Evolutionary conservation across 2,888 invertebrate species (phyloP).

Genomic region (Drosophila suboccidentalis): DNA sequence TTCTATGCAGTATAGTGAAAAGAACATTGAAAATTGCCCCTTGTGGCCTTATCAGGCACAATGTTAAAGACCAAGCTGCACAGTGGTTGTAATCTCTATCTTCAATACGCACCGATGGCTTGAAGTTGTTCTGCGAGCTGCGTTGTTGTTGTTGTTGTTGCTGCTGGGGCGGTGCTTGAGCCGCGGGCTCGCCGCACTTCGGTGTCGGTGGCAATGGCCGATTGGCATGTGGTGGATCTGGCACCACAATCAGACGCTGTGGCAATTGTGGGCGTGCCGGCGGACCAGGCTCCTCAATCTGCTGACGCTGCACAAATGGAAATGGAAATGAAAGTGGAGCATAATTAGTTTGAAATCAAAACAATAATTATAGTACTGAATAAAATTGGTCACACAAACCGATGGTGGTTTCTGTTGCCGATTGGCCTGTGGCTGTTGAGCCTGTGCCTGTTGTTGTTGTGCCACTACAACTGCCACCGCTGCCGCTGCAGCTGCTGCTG

Average conservation of each 20-base stretch:
- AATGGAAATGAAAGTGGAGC: not conserved
- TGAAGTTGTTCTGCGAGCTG: conserved; percentile 94
- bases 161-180: conserved; percentile 86
- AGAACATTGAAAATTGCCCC: conserved; percentile 8
- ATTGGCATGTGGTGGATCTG: conserved; percentile 91
- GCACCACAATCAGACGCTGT: conserved; percentile 96
- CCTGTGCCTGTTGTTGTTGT: conserved; percentile 84
- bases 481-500: conserved; percentile 86
- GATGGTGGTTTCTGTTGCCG: conserved; percentile 86
- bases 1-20: conserved; percentile 4
- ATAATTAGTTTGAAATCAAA: not conserved
- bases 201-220: conserved; percentile 86
- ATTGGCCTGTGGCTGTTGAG: conserved; percentile 88
- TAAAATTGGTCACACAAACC: conserved; percentile 67
- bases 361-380: not conserved
- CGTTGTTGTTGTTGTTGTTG: conserved; percentile 93
- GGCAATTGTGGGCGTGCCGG: conserved; percentile 95
- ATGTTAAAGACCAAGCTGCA: conserved; percentile 9
- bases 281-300: conserved; percentile 92
- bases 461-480: no score
- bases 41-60: conserved; percentile 29
- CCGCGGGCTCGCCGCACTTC: conserved; percentile 76
- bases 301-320: conserved; percentile 77
- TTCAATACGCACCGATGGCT: conserved; percentile 91
- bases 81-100: conserved; percentile 23